These are phyloP conservation scores for Urocyon cinereoargenteus DNA, from an alignment of 2,797 vertebrate genomes.

Conservation along the genomic window DNA sequence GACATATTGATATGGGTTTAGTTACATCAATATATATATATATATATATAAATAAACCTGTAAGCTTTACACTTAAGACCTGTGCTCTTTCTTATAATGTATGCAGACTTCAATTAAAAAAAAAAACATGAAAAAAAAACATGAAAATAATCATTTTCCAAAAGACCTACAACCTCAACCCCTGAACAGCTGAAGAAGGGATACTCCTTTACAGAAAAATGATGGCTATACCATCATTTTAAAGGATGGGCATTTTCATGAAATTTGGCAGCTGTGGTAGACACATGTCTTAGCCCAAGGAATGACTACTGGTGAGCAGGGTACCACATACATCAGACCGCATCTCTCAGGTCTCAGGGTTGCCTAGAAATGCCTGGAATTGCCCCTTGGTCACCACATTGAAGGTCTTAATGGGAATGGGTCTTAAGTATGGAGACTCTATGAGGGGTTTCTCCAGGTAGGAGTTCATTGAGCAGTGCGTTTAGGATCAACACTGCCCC, in stretches of 20 bases:
- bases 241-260: slow-evolving; percentile 7
- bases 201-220: background rate
- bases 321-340: background rate
- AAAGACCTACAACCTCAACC: background rate
- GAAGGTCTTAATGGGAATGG: background rate
- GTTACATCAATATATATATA: background rate
- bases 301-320: background rate
- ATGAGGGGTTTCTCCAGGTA: background rate
- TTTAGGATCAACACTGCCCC: no score
- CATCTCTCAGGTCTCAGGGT: background rate
- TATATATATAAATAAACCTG: background rate
- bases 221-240: background rate
- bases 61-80: background rate
- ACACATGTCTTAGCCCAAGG: background rate
- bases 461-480: background rate
- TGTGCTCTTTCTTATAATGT: background rate
- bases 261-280: background rate
- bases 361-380: background rate
- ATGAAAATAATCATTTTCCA: background rate
- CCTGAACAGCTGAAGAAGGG: background rate
- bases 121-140: no score
- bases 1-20: background rate
- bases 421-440: background rate
- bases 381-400: background rate
- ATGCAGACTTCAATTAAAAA: background rate